Conservation (phyloP, 2,888 invertebrate species). For the Xestia rhomboidea region DNA sequence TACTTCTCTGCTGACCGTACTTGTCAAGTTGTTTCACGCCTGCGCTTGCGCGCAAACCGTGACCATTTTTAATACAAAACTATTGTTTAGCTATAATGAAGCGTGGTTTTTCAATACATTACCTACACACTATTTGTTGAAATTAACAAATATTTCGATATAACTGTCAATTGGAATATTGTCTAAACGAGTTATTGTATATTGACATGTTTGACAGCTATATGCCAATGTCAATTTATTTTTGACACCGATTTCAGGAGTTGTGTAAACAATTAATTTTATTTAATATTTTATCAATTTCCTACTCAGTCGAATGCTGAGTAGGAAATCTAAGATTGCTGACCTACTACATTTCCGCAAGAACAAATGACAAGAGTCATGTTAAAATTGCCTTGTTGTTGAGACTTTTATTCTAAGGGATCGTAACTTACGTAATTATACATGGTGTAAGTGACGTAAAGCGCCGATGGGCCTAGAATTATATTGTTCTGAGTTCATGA, state of each 20-base stretch:
- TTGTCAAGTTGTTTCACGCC: conserved; percentile 60
- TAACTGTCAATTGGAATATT: conserved; percentile 34
- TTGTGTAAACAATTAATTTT: not conserved
- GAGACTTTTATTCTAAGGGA: not conserved
- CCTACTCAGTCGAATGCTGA: not conserved
- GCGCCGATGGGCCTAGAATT: too few relatives aligned
- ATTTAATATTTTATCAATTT: not conserved
- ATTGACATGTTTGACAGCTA: conserved; percentile 26
- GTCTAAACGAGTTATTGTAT: conserved; percentile 26
- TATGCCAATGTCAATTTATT: conserved; percentile 4
- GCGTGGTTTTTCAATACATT: conserved; percentile 62
- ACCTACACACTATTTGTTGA: conserved; percentile 57
- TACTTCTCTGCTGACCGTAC: conserved; percentile 55
- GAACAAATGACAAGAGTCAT: not conserved
- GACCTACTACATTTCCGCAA: not conserved
- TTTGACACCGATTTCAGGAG: not conserved
- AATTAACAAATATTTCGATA: conserved; percentile 56
- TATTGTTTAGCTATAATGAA: conserved; percentile 69
- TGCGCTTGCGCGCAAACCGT: conserved; percentile 65
- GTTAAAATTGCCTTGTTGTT: not conserved
- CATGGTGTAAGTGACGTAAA: not conserved
- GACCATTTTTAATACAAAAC: conserved; percentile 68
- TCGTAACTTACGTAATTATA: not conserved
- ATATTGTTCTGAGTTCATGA: not conserved
- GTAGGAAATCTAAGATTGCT: not conserved